Evolutionary conservation across 2,797 vertebrate species (phyloP).

Genomic region (Chaetodon trifasciatus): DNA sequence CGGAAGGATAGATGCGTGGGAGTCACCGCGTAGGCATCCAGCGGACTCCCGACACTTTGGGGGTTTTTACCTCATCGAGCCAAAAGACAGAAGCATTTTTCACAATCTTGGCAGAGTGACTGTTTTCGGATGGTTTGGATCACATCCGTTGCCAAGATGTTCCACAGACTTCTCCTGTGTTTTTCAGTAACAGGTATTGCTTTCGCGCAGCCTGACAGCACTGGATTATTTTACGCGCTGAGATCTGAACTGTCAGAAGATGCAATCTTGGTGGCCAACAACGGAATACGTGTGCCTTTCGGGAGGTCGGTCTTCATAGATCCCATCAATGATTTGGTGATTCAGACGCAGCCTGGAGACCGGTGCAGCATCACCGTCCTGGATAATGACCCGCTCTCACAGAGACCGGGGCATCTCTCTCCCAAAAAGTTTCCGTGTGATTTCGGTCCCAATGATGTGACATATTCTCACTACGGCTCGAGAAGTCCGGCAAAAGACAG

Average conservation of each 20-base stretch:
- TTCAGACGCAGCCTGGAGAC: constrained; percentile 94
- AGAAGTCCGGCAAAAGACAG: constrained; percentile 91
- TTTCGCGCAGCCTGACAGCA: constrained; percentile 73
- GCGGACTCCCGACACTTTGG: constrained; percentile 50
- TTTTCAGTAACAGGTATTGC: constrained; percentile 65
- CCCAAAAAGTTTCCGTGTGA: constrained; percentile 95
- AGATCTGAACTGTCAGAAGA: constrained; percentile 86
- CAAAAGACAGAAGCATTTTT: not conserved
- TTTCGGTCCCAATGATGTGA: constrained; percentile 92
- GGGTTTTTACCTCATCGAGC: constrained; percentile 19
- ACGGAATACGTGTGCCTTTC: constrained; percentile 92
- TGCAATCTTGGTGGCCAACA: constrained; percentile 91
- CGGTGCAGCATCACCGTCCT: constrained; percentile 92
- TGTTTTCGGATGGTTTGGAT: constrained; percentile 39
- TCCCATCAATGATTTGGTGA: constrained; percentile 92
- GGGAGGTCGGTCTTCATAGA: constrained; percentile 93
- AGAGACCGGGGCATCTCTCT: constrained; percentile 91
- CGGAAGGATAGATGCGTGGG: constrained; percentile 29
- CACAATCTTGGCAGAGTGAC: constrained; percentile 11
- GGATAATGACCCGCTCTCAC: constrained; percentile 92
- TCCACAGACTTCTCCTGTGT: constrained; percentile 75
- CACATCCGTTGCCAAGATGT: constrained; percentile 59
- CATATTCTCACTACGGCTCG: constrained; percentile 93
- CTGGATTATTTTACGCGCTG: constrained; percentile 84
- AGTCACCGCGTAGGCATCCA: constrained; percentile 40